phyloP scores from a whole-genome alignment of 2,797 vertebrate genomes.

The Lepilemur ruficaudatus region DNA sequence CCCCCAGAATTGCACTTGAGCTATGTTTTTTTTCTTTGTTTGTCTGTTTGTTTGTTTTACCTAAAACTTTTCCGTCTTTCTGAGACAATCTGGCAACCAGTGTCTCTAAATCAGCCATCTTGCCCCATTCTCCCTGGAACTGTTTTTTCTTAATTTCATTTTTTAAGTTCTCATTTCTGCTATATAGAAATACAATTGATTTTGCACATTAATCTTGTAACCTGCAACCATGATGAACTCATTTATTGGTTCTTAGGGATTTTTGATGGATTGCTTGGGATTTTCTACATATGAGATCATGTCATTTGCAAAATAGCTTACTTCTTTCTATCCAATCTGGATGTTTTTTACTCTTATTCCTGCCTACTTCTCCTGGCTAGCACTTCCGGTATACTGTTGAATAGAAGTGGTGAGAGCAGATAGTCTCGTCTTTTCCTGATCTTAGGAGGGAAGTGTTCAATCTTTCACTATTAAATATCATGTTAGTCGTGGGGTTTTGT shows the following conservation, averaged over 20 bases:
- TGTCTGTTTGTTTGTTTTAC: no score
- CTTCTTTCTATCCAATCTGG: not conserved
- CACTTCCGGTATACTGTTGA: not conserved
- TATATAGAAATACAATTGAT: not conserved
- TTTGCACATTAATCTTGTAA: not conserved
- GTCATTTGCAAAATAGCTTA: not conserved
- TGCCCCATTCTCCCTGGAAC: no score
- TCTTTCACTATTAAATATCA: not conserved
- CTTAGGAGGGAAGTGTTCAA: not conserved
- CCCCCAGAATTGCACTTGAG: no score
- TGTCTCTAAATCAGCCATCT: no score
- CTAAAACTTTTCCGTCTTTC: no score
- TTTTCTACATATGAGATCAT: not conserved
- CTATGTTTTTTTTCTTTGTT: no score
- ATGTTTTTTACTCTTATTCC: not conserved
- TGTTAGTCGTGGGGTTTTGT: not conserved
- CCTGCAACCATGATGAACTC: not conserved
- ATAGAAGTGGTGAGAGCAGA: not conserved
- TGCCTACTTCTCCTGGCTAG: not conserved
- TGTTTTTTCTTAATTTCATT: not conserved
- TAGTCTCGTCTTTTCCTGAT: not conserved
- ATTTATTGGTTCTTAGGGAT: not conserved
- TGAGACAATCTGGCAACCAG: no score
- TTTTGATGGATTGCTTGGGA: not conserved
- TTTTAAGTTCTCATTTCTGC: not conserved